Conservation (phyloP, 1,140 invertebrate species). For the Bombus pascuorum region DNA sequence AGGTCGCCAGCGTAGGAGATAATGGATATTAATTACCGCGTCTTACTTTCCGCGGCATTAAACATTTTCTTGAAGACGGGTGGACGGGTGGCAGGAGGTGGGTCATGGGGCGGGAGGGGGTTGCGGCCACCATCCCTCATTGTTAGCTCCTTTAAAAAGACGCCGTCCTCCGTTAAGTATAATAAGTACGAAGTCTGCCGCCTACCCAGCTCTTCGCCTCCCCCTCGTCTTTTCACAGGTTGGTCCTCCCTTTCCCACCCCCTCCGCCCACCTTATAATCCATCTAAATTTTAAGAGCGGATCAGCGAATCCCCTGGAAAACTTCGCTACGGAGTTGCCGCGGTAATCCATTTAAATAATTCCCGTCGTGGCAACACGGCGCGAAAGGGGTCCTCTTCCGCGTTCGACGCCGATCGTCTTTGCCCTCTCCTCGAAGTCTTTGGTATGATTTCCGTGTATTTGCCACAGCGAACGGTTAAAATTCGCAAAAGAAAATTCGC, state of each 20-base stretch:
- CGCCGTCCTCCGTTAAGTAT: constrained; percentile 78
- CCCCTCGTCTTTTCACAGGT: constrained; percentile 40
- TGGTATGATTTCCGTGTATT: no score
- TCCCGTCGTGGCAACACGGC: constrained; percentile 74
- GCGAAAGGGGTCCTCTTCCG: constrained; percentile 67
- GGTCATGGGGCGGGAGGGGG: constrained; percentile 27
- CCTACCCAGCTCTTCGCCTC: constrained; percentile 26
- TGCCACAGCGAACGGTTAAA: neutral
- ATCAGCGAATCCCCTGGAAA: constrained; percentile 76
- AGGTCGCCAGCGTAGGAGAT: constrained; percentile 77
- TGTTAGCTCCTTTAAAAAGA: constrained; percentile 81
- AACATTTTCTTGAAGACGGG: constrained; percentile 78
- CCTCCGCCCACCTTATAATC: constrained; percentile 75
- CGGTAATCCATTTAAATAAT: constrained; percentile 82
- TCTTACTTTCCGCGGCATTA: constrained; percentile 82
- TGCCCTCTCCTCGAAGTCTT: neutral
- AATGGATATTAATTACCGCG: constrained; percentile 83
- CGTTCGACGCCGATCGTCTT: constrained; percentile 61
- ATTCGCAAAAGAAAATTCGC: no score
- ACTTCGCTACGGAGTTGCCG: constrained; percentile 74
- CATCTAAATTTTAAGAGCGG: constrained; percentile 82
- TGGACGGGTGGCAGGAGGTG: constrained; percentile 23
- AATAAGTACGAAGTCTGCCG: constrained; percentile 79
- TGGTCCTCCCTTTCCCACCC: constrained; percentile 23
- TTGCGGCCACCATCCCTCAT: constrained; percentile 79